phyloP scores from a whole-genome alignment of 23 tunicate species.

The Trididemnum nubilum region DNA sequence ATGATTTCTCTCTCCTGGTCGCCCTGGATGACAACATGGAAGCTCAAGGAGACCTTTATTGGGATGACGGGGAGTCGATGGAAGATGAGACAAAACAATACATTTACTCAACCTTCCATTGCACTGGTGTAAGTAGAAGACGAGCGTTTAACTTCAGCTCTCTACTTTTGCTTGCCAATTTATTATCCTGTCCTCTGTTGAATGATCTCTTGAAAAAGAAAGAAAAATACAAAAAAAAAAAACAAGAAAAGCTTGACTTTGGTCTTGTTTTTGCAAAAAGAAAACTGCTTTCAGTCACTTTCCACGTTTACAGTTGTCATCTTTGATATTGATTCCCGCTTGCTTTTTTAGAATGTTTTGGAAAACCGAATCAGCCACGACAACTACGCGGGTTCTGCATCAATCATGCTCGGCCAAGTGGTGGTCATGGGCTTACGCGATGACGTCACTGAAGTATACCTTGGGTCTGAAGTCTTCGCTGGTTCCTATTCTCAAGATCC shows the following conservation, averaged over 20 bases:
- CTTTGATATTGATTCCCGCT: too few relatives aligned
- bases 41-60: slow-evolving; percentile 62
- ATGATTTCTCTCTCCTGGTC: slow-evolving; percentile 48
- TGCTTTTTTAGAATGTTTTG: slow-evolving; percentile 18
- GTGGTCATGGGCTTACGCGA: slow-evolving; percentile 48
- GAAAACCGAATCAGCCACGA: slow-evolving; percentile 35
- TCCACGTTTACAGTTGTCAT: too few relatives aligned
- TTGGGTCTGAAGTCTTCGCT: neutral
- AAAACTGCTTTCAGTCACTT: too few relatives aligned
- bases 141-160: neutral
- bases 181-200: too few relatives aligned
- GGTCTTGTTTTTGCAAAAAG: too few relatives aligned
- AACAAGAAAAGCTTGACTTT: too few relatives aligned
- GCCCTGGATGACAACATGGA: slow-evolving; percentile 57
- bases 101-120: slow-evolving; percentile 30
- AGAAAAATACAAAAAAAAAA: too few relatives aligned
- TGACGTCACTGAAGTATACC: slow-evolving; percentile 46
- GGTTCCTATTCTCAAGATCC: slow-evolving; percentile 38
- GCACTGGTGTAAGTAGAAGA: slow-evolving; percentile 48
- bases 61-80: slow-evolving; percentile 96
- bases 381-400: slow-evolving; percentile 11
- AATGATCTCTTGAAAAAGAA: too few relatives aligned
- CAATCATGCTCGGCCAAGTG: slow-evolving; percentile 17
- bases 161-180: too few relatives aligned
- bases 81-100: slow-evolving; percentile 7